Conservation (phyloP, 2,797 vertebrate genomes). For the Ctenopoma kingsleyae region DNA sequence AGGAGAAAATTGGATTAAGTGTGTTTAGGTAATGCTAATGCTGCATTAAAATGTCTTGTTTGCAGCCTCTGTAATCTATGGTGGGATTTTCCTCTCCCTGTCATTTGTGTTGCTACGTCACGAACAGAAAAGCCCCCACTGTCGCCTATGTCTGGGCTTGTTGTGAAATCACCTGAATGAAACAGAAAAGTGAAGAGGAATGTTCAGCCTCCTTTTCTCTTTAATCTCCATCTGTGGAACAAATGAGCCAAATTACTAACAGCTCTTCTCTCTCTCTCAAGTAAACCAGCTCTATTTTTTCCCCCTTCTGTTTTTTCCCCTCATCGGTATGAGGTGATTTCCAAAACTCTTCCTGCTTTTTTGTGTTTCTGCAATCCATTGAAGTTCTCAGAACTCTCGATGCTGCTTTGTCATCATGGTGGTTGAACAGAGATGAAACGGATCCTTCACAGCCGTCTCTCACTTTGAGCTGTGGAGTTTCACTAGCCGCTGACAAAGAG, state of each 20-base stretch:
- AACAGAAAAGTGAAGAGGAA: slow-evolving; percentile 66
- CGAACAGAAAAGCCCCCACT: slow-evolving; percentile 61
- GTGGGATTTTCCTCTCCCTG: slow-evolving; percentile 60
- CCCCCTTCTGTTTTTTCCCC: slow-evolving; percentile 24
- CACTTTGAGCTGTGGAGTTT: slow-evolving; percentile 62
- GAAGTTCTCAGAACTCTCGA: slow-evolving; percentile 63
- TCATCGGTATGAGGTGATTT: slow-evolving; percentile 71
- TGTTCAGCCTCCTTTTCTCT: slow-evolving; percentile 60
- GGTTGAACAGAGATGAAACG: slow-evolving; percentile 70
- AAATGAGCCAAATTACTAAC: slow-evolving; percentile 78
- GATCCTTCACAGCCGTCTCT: slow-evolving; percentile 47
- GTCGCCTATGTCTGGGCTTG: slow-evolving; percentile 59
- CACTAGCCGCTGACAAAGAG: slow-evolving; percentile 63
- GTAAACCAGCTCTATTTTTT: slow-evolving; percentile 50
- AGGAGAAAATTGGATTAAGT: slow-evolving; percentile 32
- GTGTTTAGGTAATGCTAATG: slow-evolving; percentile 38
- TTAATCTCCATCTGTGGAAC: slow-evolving; percentile 79
- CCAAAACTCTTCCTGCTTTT: slow-evolving; percentile 63
- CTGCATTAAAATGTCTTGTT: slow-evolving; percentile 36
- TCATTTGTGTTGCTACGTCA: slow-evolving; percentile 54
- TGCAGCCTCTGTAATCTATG: slow-evolving; percentile 41
- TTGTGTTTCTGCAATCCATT: slow-evolving; percentile 63
- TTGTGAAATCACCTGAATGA: slow-evolving; percentile 68
- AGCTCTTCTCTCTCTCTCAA: slow-evolving; percentile 56
- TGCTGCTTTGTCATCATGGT: slow-evolving; percentile 69